Percentiles rank a stretch among this genome's conserved stretches.
phyloP scores from a whole-genome alignment of 64 coral and sea anemone species.

The Stichodactyla helianthus region DNA sequence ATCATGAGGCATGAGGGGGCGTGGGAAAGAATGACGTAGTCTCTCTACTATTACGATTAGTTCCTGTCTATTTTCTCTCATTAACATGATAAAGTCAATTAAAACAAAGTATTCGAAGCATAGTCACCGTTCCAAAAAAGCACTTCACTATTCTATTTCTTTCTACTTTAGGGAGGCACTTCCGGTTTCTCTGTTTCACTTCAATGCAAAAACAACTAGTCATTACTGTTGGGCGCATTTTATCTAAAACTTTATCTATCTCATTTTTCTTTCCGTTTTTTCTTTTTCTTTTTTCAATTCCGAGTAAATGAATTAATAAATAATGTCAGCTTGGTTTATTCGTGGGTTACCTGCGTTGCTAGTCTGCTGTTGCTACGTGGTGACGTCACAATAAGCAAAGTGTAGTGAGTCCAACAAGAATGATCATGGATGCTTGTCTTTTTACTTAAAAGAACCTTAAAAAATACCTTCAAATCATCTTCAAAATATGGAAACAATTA shows the following conservation, averaged over 20 bases:
- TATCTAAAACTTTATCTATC: no score
- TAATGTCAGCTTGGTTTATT: neutral
- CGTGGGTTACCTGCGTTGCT: neutral
- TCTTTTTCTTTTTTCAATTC: neutral
- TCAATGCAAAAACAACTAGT: neutral
- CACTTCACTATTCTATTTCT: neutral
- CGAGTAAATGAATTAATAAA: no score
- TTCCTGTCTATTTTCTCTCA: neutral
- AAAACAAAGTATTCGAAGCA: no score
- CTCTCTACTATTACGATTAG: neutral
- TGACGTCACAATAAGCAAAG: constrained; percentile 29
- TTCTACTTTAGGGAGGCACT: neutral
- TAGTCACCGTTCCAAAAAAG: neutral
- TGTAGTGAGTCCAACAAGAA: neutral
- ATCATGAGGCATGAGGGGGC: neutral
- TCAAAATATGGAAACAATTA: neutral
- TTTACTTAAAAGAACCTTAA: neutral
- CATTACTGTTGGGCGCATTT: neutral
- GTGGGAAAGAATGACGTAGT: neutral
- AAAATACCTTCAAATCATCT: neutral
- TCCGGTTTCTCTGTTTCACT: neutral
- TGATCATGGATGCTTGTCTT: neutral
- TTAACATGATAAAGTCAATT: neutral
- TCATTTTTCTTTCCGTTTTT: neutral
- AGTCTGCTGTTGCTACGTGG: neutral